Evolutionary conservation across 2,888 invertebrate species (phyloP), one percentile per base, ranked within the genome.

Genomic region (Toxonevra muliebris): DNA sequence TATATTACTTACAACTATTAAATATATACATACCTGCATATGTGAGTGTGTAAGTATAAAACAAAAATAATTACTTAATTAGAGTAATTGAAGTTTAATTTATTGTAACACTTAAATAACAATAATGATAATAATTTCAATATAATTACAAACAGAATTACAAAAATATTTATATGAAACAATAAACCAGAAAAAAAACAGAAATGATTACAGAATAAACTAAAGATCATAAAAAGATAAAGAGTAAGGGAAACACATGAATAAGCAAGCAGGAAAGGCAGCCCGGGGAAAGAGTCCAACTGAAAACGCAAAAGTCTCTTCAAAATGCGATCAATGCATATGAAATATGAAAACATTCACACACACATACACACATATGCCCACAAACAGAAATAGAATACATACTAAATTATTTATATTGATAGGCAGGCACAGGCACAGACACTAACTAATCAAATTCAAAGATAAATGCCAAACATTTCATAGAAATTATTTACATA

Each of bases 271-370:
- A 30, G 30, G 2, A 30, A 30, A 30, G 7, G 30, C 30, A 30
- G 30, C 7, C 7, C 3, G 30, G 30, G 30, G 2, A 30, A 30
- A 30, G 7, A 30, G 30, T 30, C 7, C 3, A 7, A 7, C 30
- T 7, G 3, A 30, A 59, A 60, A 59, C 53, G 59, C 60, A 60
- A 59, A 61, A 52, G 15, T 30, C 50, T 52, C 48, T 63, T 69
- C 55, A 59, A 53, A 66, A 57, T 45, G 73, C 73, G 74, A 79
- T 80, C 79, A 79, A 77, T 77, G 80, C 79, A 77, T 79, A 79
- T 74, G 30, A 30, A 74, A 75, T 77, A 79, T 79, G 74, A 72
- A 52, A 43, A 11, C 30, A n/a, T n/a, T n/a, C n/a, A 30, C 30
- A 30, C 30, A 30, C 30, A 30, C 30, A 30, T 7, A 30, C 30